Evolutionary conservation across 1,140 invertebrate species (phyloP), one percentile per base, ranked within the genome.

Genomic region (Andrena cerasifolii): DNA sequence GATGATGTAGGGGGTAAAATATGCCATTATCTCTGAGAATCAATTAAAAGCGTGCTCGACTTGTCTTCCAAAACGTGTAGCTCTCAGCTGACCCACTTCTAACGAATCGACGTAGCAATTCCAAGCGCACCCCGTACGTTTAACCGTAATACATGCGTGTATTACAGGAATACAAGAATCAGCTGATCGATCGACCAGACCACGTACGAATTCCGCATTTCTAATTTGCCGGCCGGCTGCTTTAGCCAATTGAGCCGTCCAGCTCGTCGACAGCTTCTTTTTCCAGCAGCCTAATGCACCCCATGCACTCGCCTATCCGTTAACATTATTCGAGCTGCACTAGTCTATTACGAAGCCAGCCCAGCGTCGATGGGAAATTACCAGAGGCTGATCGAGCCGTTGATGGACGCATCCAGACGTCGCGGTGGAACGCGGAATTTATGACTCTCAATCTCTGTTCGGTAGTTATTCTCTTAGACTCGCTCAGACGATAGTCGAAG

Each of bases 401-500:
- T 71, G 43, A 58, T 58, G 43, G 63, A 76, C 28, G 73, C 16
- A 40, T 47, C 36, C 3, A 40, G 36, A 24, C 40, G 40, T 31
- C 61, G 43, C 16, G 21, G 43, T n/a, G 40, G 4, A 49, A 74
- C 33, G 24, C 33, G 53, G n/a, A 58, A 74, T 54, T 74, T 54
- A 66, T 49, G 53, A 59, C 43, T 49, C 53, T 49, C 14, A 14
- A 56, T 75, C 53, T 68, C 28, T 10, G 31, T 36, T 21, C 31
- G 53, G 40, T 56, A 26, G 63, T 58, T 33, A 45, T 28, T 36
- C 63, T 49, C 18, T n/a, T n/a, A n/a, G 28, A 56, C 24, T 56
- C 72, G 49, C 3, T 49, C 28, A 40, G 66, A 70, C 54, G 65
- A 28, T 70, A 51, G 45, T 51, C 65, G 45, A 59, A 49, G 53